A percentile compares a stretch with the other conserved stretches of the same genome.
Conservation (phyloP, 2,113 vertebrate genomes). For the Rhizomys pruinosus region DNA sequence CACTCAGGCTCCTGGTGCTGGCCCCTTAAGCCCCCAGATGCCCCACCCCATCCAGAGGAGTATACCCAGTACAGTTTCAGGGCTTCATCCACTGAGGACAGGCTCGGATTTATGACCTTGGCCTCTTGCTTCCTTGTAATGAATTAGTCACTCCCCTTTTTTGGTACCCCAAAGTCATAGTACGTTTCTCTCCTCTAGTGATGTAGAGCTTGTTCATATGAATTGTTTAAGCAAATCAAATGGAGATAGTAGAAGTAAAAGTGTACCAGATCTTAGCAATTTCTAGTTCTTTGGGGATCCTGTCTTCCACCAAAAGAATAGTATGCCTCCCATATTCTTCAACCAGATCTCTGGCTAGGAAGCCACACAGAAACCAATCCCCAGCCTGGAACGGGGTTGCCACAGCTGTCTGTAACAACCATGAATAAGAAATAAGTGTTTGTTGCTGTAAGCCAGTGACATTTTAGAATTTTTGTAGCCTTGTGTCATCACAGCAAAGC, state of each 20-base stretch:
- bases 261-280: background rate
- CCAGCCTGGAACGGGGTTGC: background rate
- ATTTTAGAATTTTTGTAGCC: constrained; percentile 23
- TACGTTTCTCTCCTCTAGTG: background rate
- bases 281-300: background rate
- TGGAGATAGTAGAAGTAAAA: background rate
- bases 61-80: too few relatives aligned
- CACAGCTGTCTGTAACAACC: background rate
- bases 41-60: too few relatives aligned
- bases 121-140: too few relatives aligned
- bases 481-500: background rate
- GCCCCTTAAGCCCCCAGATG: too few relatives aligned
- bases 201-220: background rate
- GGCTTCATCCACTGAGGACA: too few relatives aligned
- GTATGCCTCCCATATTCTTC: background rate
- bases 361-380: background rate
- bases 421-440: constrained; percentile 1
- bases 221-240: constrained; percentile 4
- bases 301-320: background rate
- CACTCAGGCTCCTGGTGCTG: too few relatives aligned
- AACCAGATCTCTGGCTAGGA: background rate
- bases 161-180: background rate
- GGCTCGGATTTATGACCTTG: too few relatives aligned
- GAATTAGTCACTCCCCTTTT: constrained; percentile 13
- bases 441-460: background rate